Evolutionary conservation across 35 echinoderm and acorn worm species (phyloP), one percentile per base, ranked within the genome.

Genomic region (Strongylocentrotus purpuratus): DNA sequence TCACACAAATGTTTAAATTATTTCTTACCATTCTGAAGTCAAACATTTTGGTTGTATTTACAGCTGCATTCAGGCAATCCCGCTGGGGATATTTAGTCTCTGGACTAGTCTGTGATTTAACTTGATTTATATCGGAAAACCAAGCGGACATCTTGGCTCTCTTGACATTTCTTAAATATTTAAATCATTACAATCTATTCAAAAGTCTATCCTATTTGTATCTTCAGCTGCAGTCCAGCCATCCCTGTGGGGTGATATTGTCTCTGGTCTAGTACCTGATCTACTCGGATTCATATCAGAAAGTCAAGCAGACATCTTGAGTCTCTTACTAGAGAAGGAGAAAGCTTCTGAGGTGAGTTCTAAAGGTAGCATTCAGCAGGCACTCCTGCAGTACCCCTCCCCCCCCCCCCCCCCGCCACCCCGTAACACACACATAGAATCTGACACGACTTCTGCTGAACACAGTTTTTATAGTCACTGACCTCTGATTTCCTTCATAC

Each of bases 281-380:
- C 33, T 97, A 45, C 31, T 86, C 32, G 59, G 94, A 91, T 61
- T 95, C 46, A 94, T 95, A 22, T 85, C 78, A 8, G 92, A 95
- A 1, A 88, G 55, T 28, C 15, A 92, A 47, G 94, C 92, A 10
- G 52, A 95, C 52, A 97, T 97, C 55, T 85, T 97, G 12, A 46
- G 12, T 2, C n/a, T 97, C 9, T 88, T 97, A 14, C 17, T 95
- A 20, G 94, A 92, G 41, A 94, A 65, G 25, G 20, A 97, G 33
- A 95, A 86, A 31, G 96, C 96, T 95, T 95, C 96, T 86, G 88
- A 95, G 86, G 96, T 97, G 94, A 92, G 88, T 92, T 86, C 50
- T 55, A 55, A 55, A 12, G 1, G 2, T 15, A 10, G 7, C 48
- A 10, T 50, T 50, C 15, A 15, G 15, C 2, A 14, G 10, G 50